Evolutionary conservation across 2,113 vertebrate genomes (phyloP), one percentile per base, ranked within the genome.

Genomic region (Pelvicachromis taeniatus): DNA sequence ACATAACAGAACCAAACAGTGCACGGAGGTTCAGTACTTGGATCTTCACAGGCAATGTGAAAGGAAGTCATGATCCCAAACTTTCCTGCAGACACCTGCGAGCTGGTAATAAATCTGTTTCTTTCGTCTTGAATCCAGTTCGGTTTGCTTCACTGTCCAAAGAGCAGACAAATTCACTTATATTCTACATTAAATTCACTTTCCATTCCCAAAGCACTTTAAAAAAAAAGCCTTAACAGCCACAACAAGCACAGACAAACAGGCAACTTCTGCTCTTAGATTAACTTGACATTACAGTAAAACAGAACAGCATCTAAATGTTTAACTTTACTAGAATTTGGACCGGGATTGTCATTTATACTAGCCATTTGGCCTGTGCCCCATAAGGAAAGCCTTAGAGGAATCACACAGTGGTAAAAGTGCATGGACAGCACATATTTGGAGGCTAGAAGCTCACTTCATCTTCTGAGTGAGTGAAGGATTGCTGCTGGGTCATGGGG

Each of bases 401-500:
- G 89, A 94, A 92, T 94, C 59, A 48, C 84, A 91, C 35, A 81
- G 93, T 79, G 92, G 94, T 93, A 91, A 96, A 96, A 97, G 92
- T 84, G 85, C 92, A 87, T 58, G 84, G 91, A 91, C 90, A 91
- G 95, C 78, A 84, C 84, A 96, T 96, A 95, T 92, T 92, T 96
- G 88, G 83, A 91, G 91, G 94, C 95, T 95, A 93, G 95, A 87
- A 93, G 91, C 91, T 93, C 92, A 93, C 93, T 93, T 82, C 94
- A 94, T 95, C 94, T 94, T 92, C 56, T 89, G 93, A 94, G 86
- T 68, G 92, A 94, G 94, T 92, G 95, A 97, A 90, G 94, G 94
- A 94, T 88, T 83, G 94, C 92, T 92, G 89, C 35, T 53, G 93
- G 94, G 93, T 95, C 95, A 88, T 29, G 70, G 84, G 95, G 95